Conservation (phyloP, 2,888 invertebrate genomes). For the Melinaea marsaeus region DNA sequence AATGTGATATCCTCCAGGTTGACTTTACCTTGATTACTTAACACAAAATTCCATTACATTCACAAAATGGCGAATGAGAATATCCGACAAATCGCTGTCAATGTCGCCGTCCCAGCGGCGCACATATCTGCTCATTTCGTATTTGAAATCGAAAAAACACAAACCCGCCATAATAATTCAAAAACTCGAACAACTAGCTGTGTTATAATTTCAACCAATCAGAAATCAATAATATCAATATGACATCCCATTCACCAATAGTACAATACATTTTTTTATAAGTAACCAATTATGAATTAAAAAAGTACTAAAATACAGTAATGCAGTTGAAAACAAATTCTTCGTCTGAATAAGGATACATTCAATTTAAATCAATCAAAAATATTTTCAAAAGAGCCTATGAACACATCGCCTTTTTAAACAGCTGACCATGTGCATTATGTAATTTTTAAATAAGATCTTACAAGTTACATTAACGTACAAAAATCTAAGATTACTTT, state of each 20-base stretch:
- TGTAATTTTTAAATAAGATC: no score
- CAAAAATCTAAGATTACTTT: no score
- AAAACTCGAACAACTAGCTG: slow-evolving; percentile 43
- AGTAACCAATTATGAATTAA: slow-evolving; percentile 31
- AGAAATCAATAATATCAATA: slow-evolving; percentile 3
- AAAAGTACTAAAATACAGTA: slow-evolving; percentile 3
- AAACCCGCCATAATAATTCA: slow-evolving; percentile 69
- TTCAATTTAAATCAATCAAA: slow-evolving; percentile 22
- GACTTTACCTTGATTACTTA: slow-evolving; percentile 59
- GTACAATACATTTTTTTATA: background rate
- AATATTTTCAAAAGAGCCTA: no score
- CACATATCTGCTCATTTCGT: slow-evolving; percentile 74
- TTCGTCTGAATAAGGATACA: slow-evolving; percentile 12
- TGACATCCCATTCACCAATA: slow-evolving; percentile 32
- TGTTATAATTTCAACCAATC: slow-evolving; percentile 20
- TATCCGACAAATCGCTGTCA: slow-evolving; percentile 73
- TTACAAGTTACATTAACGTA: no score
- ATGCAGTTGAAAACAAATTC: slow-evolving; percentile 33
- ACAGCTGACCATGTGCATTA: no score
- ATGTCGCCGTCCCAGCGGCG: slow-evolving; percentile 71
- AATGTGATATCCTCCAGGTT: slow-evolving; percentile 45
- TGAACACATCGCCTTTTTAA: no score
- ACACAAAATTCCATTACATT: slow-evolving; percentile 64
- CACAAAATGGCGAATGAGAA: slow-evolving; percentile 75
- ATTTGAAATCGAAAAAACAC: slow-evolving; percentile 74